phyloP scores from a whole-genome alignment of 2,797 vertebrate species.

The Centropyge bicolor region DNA sequence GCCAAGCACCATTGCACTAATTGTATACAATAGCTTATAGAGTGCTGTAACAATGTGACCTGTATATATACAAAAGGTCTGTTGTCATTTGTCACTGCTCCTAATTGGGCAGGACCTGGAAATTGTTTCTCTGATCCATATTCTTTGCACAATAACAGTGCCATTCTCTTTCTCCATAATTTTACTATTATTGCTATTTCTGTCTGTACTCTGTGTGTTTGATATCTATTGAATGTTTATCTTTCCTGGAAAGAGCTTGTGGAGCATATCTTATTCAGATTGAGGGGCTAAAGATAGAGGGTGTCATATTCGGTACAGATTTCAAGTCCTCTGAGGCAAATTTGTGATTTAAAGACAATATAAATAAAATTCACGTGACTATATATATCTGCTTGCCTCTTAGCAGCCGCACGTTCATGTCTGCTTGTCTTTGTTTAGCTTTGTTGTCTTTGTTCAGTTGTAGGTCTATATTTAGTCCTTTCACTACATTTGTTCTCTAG shows the following conservation, averaged over 20 bases:
- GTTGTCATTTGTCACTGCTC: background rate
- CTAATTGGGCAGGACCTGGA: background rate
- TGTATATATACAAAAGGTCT: background rate
- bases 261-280: background rate
- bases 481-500: conserved; percentile 19
- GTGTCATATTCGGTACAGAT: background rate
- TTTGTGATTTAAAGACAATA: background rate
- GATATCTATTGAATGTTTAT: background rate
- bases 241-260: background rate
- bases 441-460: conserved; percentile 17
- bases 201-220: background rate
- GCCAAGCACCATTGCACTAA: background rate
- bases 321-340: background rate
- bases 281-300: background rate
- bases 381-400: background rate
- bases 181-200: background rate
- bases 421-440: conserved; percentile 24
- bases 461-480: conserved; percentile 42
- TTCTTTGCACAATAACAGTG: background rate
- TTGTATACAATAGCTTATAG: background rate
- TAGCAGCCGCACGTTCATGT: conserved; percentile 12
- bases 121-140: background rate
- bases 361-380: background rate
- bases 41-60: background rate
- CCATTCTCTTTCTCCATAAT: background rate